phyloP scores from a whole-genome alignment of 2,113 vertebrate species.

The Oplegnathus fasciatus region DNA sequence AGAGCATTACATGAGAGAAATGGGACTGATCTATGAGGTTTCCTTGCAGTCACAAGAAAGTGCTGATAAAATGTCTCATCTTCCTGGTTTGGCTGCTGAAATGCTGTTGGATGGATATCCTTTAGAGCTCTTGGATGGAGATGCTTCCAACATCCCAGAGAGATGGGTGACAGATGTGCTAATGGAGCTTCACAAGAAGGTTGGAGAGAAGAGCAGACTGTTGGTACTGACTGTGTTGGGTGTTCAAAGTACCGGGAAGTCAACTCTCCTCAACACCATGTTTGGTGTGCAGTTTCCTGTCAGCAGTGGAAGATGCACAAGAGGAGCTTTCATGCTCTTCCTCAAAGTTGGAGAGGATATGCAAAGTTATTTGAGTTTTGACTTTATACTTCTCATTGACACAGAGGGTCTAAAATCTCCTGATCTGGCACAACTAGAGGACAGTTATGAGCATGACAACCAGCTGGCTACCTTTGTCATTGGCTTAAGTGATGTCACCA shows the following conservation, averaged over 20 bases:
- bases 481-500: slow-evolving; percentile 84
- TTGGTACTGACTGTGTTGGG: slow-evolving; percentile 77
- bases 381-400: slow-evolving; percentile 77
- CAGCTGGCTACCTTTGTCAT: slow-evolving; percentile 85
- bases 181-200: slow-evolving; percentile 62
- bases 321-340: slow-evolving; percentile 81
- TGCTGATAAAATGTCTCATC: not conserved
- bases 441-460: slow-evolving; percentile 81
- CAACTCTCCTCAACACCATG: slow-evolving; percentile 90
- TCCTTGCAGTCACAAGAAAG: slow-evolving; percentile 9
- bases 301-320: slow-evolving; percentile 82
- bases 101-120: slow-evolving; percentile 76
- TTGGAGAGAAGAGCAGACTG: slow-evolving; percentile 60
- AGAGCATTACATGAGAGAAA: slow-evolving; percentile 80
- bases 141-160: slow-evolving; percentile 73
- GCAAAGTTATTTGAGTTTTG: slow-evolving; percentile 63
- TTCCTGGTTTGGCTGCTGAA: slow-evolving; percentile 70
- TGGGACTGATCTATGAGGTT: slow-evolving; percentile 77
- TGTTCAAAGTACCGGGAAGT: slow-evolving; percentile 82
- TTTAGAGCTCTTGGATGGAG: slow-evolving; percentile 79
- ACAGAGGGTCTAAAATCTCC: slow-evolving; percentile 75
- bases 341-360: slow-evolving; percentile 67
- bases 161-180: slow-evolving; percentile 73
- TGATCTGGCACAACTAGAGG: slow-evolving; percentile 50
- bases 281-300: slow-evolving; percentile 88